Conservation (phyloP, 2,113 vertebrate genomes). For the Pygoscelis antarcticus region DNA sequence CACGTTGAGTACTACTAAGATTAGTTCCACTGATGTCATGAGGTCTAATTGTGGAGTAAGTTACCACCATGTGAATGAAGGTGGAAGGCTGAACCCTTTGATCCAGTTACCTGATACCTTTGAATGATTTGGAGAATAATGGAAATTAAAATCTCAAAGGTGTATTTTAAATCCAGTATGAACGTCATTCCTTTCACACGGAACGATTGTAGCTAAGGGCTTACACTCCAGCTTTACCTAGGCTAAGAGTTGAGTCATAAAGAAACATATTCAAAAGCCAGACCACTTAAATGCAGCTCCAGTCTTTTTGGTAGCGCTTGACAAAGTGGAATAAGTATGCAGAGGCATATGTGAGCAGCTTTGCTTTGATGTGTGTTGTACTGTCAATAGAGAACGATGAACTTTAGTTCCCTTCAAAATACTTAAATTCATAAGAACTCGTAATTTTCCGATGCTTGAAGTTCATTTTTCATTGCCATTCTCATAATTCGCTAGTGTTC, state of each 20-base stretch:
- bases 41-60: not conserved
- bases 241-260: not conserved
- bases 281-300: not conserved
- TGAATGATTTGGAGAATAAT: not conserved
- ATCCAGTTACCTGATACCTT: not conserved
- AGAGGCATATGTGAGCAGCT: not conserved
- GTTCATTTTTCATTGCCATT: not conserved
- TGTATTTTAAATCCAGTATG: not conserved
- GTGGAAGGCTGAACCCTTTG: not conserved
- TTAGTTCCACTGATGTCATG: conserved; percentile 18
- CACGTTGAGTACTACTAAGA: not conserved
- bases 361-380: not conserved
- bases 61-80: not conserved
- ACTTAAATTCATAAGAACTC: not conserved
- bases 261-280: not conserved
- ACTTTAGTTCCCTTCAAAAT: not conserved
- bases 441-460: not conserved
- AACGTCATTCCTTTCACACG: not conserved
- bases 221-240: not conserved
- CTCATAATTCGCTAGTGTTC: not conserved
- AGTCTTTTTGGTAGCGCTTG: not conserved
- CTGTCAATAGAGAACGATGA: not conserved
- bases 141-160: not conserved
- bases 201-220: not conserved
- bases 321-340: not conserved